Conservation (phyloP, 2,113 vertebrate species). For the Oryzias celebensis region DNA sequence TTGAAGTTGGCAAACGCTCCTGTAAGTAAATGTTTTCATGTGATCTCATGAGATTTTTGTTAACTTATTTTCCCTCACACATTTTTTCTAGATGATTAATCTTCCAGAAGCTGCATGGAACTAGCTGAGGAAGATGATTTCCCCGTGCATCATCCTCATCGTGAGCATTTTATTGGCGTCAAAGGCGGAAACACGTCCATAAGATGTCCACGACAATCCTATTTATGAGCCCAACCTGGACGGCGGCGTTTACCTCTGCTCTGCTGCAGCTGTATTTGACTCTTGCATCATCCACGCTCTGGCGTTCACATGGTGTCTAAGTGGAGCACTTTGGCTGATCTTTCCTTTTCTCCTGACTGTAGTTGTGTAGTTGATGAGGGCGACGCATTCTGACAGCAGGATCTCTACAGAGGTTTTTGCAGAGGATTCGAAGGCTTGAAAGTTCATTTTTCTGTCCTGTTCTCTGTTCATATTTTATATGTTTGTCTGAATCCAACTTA, state of each 20-base stretch:
- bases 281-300: conserved; percentile 33
- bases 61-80: background rate
- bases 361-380: conserved; percentile 25
- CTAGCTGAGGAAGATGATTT: conserved; percentile 19
- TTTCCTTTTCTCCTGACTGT: conserved; percentile 15
- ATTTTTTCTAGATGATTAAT: conserved; percentile 56
- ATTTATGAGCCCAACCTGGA: conserved; percentile 26
- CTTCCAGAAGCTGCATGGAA: conserved; percentile 12
- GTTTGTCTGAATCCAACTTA: background rate
- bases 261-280: conserved; percentile 28
- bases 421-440: conserved; percentile 6
- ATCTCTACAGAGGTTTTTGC: conserved; percentile 14
- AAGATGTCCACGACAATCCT: conserved; percentile 52
- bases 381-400: conserved; percentile 13
- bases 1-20: too few relatives aligned
- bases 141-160: conserved; percentile 14
- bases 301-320: conserved; percentile 18
- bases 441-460: background rate
- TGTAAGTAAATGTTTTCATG: background rate
- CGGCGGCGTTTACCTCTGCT: conserved; percentile 39
- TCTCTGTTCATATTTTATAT: conserved; percentile 1
- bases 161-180: conserved; percentile 8
- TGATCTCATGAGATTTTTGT: background rate
- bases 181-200: conserved; percentile 19
- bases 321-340: conserved; percentile 10